Evolutionary conservation across 2,113 vertebrate species (phyloP), one percentile per base, ranked within the genome.

Genomic region (Sebastes fasciatus): DNA sequence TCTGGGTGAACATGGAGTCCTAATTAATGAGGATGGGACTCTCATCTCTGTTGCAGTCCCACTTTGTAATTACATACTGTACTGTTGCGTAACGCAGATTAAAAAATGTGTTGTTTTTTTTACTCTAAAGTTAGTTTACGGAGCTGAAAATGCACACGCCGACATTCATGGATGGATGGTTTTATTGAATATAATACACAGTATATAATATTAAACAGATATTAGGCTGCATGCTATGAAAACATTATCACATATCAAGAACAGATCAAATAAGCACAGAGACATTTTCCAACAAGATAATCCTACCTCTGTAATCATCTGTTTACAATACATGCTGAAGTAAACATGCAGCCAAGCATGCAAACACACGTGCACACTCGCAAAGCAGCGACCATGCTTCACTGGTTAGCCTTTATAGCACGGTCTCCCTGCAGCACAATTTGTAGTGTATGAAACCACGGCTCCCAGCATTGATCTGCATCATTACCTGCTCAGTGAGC

Each of bases 41-140:
- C 45, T n/a, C 16, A 6, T 34, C 46, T 51, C 23, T 52, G 17
- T 40, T 63, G 11, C 6, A 21, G 23, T 10, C 34, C 11, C 72
- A 42, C 46, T 40, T 64, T 75, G 19, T 64, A 43, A 52, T 76
- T 23, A 76, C 34, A 43, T 10, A 13, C 17, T 76, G 61, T 10
- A 13, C 17, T 76, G 61, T 8, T 21, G 17, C 11, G 8, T 19
- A 19, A 43, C 11, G 2, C 51, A 4, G 12, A 58, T 55, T 71
- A 1, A 26, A 60, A 60, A 12, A 60, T 61, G 16, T 16, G 14
- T 1, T 3, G 8, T 64, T 46, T 11, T 54, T 69, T 17, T 8
- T 4, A 43, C 26, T 69, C 43, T 51, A 26, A 12, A 4, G 6
- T 17, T 34, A 49, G 6, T 62, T 49, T 26, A 26, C 43, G 10